Evolutionary conservation across 2,113 vertebrate genomes (phyloP), one percentile per base, ranked within the genome.

Genomic region (Carlito syrichta): DNA sequence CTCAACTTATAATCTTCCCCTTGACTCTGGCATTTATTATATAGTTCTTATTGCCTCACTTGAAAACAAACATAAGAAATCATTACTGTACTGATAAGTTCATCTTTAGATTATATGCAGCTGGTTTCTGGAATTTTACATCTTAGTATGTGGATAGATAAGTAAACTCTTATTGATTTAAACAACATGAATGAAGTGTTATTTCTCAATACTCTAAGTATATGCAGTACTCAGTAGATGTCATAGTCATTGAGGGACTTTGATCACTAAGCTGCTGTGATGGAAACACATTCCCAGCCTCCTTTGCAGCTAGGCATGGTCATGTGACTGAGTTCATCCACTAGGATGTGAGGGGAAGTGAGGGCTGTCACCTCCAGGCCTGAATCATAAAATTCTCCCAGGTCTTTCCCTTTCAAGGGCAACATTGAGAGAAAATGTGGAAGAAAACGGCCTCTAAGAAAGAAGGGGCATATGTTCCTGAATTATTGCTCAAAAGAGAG

Each of bases 21-120:
- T 85, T 94, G 97, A 96, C 96, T 96, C 95, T 97, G 92, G 69
- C 77, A 74, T 62, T 77, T 16, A 45, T 78, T 76, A 78, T 77
- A 58, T 63, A 94, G 73, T 81, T 62, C 1, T n/a, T 84, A 97
- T 76, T 23, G 8, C 11, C 10, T 87, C 10, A 48, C 69, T 86
- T 76, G 73, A 85, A 96, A 90, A 95, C 30, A 71, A 9, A 13
- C 0, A 0, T 66, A 69, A 45, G 38, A 56, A 92, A 81, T 32
- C n/a, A 77, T 11, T 95, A 30, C 32, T 58, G n/a, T 95, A 30
- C 32, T 58, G n/a, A 71, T 94, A 87, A 96, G 40, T 92, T 95
- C 16, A 6, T 94, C 45, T 95, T 88, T 94, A 97, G 91, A 96
- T 91, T 82, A 69, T 45, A 88, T 60, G 66, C 50, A 40, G 38